Conservation (phyloP, 2,888 invertebrate species). For the Atherix ibis region DNA sequence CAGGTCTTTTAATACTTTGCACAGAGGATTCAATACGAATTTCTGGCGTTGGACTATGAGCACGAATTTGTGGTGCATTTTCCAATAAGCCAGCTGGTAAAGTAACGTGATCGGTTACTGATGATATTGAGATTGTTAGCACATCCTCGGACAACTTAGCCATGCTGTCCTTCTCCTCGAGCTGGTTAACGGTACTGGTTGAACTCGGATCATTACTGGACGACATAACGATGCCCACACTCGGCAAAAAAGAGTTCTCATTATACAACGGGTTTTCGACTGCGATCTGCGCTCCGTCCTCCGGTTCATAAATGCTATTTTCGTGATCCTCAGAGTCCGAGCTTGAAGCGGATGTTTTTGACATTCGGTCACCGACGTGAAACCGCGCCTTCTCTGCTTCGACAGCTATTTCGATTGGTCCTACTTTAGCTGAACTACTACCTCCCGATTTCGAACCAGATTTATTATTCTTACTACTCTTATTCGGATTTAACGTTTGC, state of each 20-base stretch:
- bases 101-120: conserved; percentile 30
- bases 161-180: conserved; percentile 34
- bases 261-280: conserved; percentile 30
- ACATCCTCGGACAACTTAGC: conserved; percentile 29
- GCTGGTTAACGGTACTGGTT: conserved; percentile 18
- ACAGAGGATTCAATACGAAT: conserved; percentile 22
- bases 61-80: conserved; percentile 24
- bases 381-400: conserved; percentile 22
- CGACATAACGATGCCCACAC: conserved; percentile 48
- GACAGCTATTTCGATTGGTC: conserved; percentile 18
- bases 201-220: conserved; percentile 18
- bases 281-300: conserved; percentile 19
- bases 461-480: conserved; percentile 30
- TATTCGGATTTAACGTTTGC: conserved; percentile 35
- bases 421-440: conserved; percentile 19
- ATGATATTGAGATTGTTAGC: conserved; percentile 28
- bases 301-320: conserved; percentile 41
- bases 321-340: conserved; percentile 48
- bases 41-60: conserved; percentile 43
- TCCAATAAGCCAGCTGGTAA: conserved; percentile 29
- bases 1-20: not conserved
- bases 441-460: conserved; percentile 35
- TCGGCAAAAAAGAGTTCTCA: conserved; percentile 42
- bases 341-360: conserved; percentile 30
- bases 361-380: conserved; percentile 17